Evolutionary conservation across 2,113 vertebrate genomes (phyloP).

Genomic region (Aegotheles bennettii): DNA sequence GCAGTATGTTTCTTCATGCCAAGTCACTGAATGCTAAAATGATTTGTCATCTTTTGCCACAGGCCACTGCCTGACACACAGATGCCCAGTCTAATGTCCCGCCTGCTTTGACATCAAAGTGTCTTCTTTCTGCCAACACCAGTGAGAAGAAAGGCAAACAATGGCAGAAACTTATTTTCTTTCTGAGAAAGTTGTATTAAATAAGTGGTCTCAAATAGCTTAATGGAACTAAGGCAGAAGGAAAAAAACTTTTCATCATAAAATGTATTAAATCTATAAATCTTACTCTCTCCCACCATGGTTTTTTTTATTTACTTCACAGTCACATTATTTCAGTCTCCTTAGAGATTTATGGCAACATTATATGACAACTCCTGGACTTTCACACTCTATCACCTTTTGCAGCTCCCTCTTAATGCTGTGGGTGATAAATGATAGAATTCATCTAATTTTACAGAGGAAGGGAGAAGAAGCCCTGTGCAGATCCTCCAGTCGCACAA

Average conservation of each 20-base stretch:
- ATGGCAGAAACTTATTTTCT: not conserved
- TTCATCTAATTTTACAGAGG: not conserved
- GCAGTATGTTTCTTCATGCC: constrained; percentile 42
- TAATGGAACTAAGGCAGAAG: not conserved
- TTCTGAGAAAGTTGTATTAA: constrained; percentile 2
- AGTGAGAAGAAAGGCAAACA: not conserved
- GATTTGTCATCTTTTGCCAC: constrained; percentile 34
- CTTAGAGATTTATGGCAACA: not conserved
- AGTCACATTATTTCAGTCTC: not conserved
- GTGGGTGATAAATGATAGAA: not conserved
- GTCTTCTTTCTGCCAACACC: not conserved
- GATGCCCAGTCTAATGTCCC: not conserved
- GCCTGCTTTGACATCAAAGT: constrained; percentile 33
- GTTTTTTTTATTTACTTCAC: constrained; percentile 1
- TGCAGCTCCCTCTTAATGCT: not conserved
- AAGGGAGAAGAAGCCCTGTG: not conserved
- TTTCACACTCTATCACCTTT: constrained; percentile 25
- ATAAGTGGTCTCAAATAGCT: not conserved
- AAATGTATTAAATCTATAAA: constrained; percentile 18
- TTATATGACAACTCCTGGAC: not conserved
- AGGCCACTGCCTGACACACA: constrained; percentile 43
- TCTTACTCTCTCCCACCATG: not conserved
- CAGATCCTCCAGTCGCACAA: not conserved
- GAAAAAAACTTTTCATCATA: not conserved
- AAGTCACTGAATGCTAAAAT: constrained; percentile 46